Conservation (phyloP, 1,140 invertebrate genomes). For the Calliphora vicina region DNA sequence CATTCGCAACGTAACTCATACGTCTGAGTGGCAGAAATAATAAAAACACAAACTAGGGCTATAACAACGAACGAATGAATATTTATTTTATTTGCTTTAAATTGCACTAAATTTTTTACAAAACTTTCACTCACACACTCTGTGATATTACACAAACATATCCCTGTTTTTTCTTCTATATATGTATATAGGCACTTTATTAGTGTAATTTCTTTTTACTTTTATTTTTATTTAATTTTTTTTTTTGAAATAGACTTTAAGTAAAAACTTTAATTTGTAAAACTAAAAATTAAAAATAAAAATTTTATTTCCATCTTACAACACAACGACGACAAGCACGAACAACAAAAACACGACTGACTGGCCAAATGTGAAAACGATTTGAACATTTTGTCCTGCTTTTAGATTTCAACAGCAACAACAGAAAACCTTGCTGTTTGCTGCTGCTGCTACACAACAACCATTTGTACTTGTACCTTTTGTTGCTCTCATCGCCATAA, state of each 20-base stretch:
- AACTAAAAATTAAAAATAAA: not conserved
- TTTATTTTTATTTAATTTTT: too few species aligned
- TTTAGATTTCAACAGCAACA: not conserved
- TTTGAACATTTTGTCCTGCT: conserved; percentile 16
- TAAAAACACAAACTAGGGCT: not conserved
- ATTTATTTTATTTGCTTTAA: not conserved
- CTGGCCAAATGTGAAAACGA: conserved; percentile 19
- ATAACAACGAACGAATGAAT: not conserved
- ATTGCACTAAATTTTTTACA: not conserved
- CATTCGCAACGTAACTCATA: too few species aligned
- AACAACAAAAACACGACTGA: conserved; percentile 31
- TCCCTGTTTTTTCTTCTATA: not conserved
- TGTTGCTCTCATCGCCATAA: not conserved
- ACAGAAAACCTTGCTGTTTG: not conserved
- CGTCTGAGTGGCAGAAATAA: not conserved
- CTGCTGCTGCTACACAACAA: too few species aligned
- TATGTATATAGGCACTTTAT: not conserved
- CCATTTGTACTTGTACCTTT: too few species aligned
- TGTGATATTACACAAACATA: not conserved
- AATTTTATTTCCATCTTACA: not conserved
- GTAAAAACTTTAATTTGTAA: not conserved
- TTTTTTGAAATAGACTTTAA: not conserved
- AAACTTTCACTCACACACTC: too few species aligned
- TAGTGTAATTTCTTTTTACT: not conserved
- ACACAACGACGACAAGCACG: conserved; percentile 9